These are phyloP conservation scores for Callosobruchus maculatus DNA, from an alignment of 2,888 invertebrate species.

Conservation along the genomic window DNA sequence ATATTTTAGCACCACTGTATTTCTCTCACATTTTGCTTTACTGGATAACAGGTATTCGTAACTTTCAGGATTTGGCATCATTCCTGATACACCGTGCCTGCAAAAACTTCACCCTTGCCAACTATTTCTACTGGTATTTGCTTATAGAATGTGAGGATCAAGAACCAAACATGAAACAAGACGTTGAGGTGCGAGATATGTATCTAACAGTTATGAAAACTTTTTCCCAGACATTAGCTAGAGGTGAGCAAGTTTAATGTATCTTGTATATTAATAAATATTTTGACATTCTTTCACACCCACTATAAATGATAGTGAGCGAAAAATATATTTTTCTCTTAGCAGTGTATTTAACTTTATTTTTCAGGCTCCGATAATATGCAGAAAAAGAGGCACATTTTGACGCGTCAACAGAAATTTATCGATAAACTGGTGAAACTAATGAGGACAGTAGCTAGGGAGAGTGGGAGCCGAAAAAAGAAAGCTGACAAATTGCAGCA, in stretches of 20 bases:
- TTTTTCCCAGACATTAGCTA: conserved; percentile 70
- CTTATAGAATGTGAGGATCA: conserved; percentile 92
- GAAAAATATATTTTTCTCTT: too few species aligned
- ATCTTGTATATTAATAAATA: too few species aligned
- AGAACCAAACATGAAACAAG: conserved; percentile 67
- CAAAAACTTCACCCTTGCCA: conserved; percentile 83
- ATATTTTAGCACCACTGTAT: too few species aligned
- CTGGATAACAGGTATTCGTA: not conserved
- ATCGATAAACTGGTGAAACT: conserved; percentile 86
- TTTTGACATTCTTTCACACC: too few species aligned
- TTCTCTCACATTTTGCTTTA: not conserved
- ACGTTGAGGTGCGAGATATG: conserved; percentile 68
- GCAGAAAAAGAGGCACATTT: conserved; percentile 70
- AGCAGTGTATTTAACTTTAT: too few species aligned
- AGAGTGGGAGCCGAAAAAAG: conserved; percentile 86
- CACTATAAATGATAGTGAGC: too few species aligned
- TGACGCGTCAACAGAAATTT: conserved; percentile 84
- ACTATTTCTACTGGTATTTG: conserved; percentile 97
- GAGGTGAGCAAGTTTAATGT: conserved; percentile 45
- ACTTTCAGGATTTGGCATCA: conserved; percentile 69
- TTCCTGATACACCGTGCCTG: conserved; percentile 89
- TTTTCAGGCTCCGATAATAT: conserved; percentile 56
- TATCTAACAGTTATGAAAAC: conserved; percentile 86
- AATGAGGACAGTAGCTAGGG: conserved; percentile 83
- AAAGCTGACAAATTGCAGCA: conserved; percentile 89